Conservation (phyloP, 1,140 invertebrate genomes). For the Conus betulinus region DNA sequence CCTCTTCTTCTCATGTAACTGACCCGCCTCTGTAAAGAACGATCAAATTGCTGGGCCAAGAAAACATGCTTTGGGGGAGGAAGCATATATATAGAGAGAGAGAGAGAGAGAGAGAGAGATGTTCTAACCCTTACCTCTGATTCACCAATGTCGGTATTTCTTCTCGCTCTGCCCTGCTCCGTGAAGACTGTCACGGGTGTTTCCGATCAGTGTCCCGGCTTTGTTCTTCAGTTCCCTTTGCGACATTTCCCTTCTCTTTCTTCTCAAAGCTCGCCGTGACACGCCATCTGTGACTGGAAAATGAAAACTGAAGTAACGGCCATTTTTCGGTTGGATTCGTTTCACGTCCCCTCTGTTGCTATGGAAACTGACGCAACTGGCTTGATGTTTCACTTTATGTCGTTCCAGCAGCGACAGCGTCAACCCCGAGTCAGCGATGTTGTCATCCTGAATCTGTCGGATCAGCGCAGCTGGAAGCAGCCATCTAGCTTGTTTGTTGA, state of each 20-base stretch:
- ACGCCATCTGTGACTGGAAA: background rate
- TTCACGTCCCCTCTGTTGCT: slow-evolving; percentile 37
- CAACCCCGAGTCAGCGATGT: slow-evolving; percentile 13
- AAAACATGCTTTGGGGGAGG: background rate
- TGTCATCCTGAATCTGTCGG: slow-evolving; percentile 33
- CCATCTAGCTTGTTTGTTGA: slow-evolving; percentile 55
- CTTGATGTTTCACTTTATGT: slow-evolving; percentile 48
- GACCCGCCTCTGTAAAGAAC: no score
- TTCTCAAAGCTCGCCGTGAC: background rate
- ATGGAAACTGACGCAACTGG: slow-evolving; percentile 49
- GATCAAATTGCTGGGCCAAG: no score
- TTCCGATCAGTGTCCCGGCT: background rate
- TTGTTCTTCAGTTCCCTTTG: background rate
- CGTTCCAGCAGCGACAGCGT: slow-evolving; percentile 48
- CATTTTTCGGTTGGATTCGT: slow-evolving; percentile 16
- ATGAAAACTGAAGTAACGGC: slow-evolving; percentile 41
- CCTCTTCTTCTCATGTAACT: no score
- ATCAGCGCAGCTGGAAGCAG: slow-evolving; percentile 37
- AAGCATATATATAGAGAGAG: background rate
- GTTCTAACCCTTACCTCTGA: background rate
- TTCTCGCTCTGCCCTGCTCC: background rate
- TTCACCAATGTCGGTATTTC: background rate
- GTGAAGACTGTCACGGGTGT: background rate
- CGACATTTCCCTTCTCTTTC: background rate
- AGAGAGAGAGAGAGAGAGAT: background rate